Evolutionary conservation across 1,140 invertebrate species (phyloP).

Genomic region (Galendromus occidentalis): DNA sequence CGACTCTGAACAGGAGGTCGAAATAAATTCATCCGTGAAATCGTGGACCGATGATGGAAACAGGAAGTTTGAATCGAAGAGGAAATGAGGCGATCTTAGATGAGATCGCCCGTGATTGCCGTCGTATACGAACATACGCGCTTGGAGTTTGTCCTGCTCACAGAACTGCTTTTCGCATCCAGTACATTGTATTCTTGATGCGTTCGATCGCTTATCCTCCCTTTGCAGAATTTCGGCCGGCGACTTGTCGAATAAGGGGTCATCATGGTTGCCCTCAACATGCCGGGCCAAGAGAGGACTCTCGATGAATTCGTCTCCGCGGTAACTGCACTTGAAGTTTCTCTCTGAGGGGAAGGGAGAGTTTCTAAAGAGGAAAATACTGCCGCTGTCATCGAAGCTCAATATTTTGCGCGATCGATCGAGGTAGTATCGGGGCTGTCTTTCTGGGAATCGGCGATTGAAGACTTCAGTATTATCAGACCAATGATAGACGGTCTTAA

Average conservation of each 20-base stretch:
- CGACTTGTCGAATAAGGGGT: not conserved
- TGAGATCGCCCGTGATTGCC: not conserved
- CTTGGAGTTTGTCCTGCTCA: constrained; percentile 16
- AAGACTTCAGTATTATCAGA: too few relatives aligned
- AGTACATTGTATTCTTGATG: not conserved
- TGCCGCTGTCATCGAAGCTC: too few relatives aligned
- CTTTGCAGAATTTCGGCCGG: not conserved
- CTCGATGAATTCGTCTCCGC: not conserved
- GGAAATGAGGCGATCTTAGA: too few relatives aligned
- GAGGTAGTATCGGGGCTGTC: too few relatives aligned
- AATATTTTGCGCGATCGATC: too few relatives aligned
- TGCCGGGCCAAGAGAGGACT: not conserved
- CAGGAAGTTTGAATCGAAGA: too few relatives aligned
- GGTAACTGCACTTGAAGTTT: not conserved
- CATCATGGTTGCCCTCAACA: not conserved
- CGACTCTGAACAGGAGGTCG: too few relatives aligned
- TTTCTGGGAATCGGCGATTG: too few relatives aligned
- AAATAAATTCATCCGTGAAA: too few relatives aligned
- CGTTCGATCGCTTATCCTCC: not conserved
- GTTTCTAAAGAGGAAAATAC: too few relatives aligned
- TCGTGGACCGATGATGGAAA: too few relatives aligned
- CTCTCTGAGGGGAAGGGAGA: not conserved
- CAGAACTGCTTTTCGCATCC: constrained; percentile 15
- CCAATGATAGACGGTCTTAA: too few relatives aligned
- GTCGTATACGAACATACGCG: constrained; percentile 16